Evolutionary conservation across 2,113 vertebrate species (phyloP), one percentile per base, ranked within the genome.

Genomic region (Patagioenas fasciata): DNA sequence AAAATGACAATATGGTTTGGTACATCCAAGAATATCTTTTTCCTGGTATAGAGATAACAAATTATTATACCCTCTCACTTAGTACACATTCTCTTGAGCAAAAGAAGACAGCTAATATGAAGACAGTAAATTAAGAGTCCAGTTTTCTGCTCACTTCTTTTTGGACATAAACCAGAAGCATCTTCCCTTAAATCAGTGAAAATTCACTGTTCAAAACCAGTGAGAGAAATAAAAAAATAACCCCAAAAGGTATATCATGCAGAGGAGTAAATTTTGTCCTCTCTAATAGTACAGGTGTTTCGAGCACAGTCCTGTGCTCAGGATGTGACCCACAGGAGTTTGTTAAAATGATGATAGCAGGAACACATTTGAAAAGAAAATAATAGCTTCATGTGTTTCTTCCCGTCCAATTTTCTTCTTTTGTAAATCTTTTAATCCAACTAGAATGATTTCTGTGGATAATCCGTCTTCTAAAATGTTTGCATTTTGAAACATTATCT

Each of bases 381-480:
- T 36, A 71, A 57, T 28, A 78, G 12, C 66, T 72, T 69, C 10
- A 4, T 42, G 16, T 71, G 34, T 81, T 88, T 81, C 34, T 84
- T 21, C 18, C 29, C 38, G 17, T 61, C 8, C 48, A 94, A 25
- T 91, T 85, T 74, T 64, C 36, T 15, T 70, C 64, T 12, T 67
- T 74, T 48, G 31, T 51, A 78, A 95, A 86, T 91, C 50, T 81
- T 94, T 89, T 91, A 75, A 70, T 92, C 53, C 48, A 92, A 19
- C 42, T 85, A 34, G 48, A 89, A 93, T 57, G 11, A 60, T 69
- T 75, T 84, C 54, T 79, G 32, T 44, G 18, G 16, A 82, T 91
- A 94, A 89, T 48, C 6, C 2, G 13, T 36, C 34, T 71, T 86
- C 44, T 81, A 89, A 93, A 72, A 80, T 44, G 17, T 87, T 81